Base-by-base conservation (phyloP, 2,113 vertebrate species). In the Sylvietta virens region DNA sequence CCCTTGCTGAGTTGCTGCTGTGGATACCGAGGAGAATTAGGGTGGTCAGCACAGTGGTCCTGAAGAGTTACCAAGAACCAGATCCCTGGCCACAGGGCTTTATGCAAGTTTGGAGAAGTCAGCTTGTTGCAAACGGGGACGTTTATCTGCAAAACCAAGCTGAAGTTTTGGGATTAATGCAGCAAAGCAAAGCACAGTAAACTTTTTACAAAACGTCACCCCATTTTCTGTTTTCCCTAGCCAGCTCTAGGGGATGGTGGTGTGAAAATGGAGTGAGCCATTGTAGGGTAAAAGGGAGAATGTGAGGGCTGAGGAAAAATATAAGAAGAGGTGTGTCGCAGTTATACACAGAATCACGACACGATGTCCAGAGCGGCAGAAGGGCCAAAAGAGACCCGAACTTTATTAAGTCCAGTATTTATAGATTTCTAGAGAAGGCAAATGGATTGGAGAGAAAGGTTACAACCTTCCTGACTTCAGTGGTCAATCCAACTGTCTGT, bases 191-290 rank as follows among this genome's bases (percentile, higher is more conserved):
- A 89, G 31, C 22, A 62, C 21, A 57, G 12, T 11, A n/a, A 48
- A 31, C 16, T 71, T 90, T 24, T 20, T 16, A 26, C 4, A 20
- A 39, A 71, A 5, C 30, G 2, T 22, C 26, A 54, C 11, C 3
- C 10, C 28, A 27, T 47, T n/a, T 81, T 70, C 10, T 77, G 4
- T 33, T 73, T 78, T 58, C 5, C 15, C 21, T 30, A 13, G 18
- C 1, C 27, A 67, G 9, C 5, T 78, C 15, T 28, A 78, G 60
- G 23, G 23, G 14, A 33, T 0, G 4, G 23, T 61, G 56, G 0
- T 88, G 26, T 61, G 73, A 53, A 86, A 93, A 27, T 35, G 15
- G 22, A 74, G 16, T 22, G 30, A 85, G 24, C 16, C 3, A 2
- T 4, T 54, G 54, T 3, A 51, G 21, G 19, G 10, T 9, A 56